Conservation (phyloP, 2,797 vertebrate genomes). For the Parauchenoglanis punctatus region DNA sequence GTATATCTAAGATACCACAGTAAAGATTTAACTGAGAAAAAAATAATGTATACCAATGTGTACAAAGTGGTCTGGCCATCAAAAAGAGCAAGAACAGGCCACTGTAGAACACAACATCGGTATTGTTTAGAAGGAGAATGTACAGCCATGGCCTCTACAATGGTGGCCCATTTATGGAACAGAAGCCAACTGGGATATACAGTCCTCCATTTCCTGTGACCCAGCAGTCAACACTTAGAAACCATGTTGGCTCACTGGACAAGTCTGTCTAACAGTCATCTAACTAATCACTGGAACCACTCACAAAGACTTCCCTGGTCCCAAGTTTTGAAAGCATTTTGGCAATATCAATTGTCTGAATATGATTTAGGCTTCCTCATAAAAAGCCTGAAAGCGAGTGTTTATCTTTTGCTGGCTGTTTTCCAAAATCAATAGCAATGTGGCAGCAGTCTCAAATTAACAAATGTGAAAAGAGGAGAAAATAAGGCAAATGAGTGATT, state of each 20-base stretch:
- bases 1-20: slow-evolving; percentile 31
- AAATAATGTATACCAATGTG: not conserved
- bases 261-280: slow-evolving; percentile 37
- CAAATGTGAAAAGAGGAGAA: slow-evolving; percentile 21
- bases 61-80: slow-evolving; percentile 36
- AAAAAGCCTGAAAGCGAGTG: slow-evolving; percentile 41
- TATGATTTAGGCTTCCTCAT: slow-evolving; percentile 53
- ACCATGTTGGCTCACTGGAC: slow-evolving; percentile 26
- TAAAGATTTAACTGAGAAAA: slow-evolving; percentile 19
- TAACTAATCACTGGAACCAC: slow-evolving; percentile 25
- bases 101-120: slow-evolving; percentile 20
- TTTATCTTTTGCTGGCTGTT: slow-evolving; percentile 54
- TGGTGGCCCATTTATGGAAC: slow-evolving; percentile 41
- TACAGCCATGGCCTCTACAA: slow-evolving; percentile 25
- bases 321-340: slow-evolving; percentile 30
- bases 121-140: slow-evolving; percentile 47
- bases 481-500: slow-evolving; percentile 28
- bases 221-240: slow-evolving; percentile 38
- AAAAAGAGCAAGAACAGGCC: slow-evolving; percentile 28
- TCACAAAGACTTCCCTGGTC: slow-evolving; percentile 18
- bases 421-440: slow-evolving; percentile 50
- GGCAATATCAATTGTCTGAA: slow-evolving; percentile 44
- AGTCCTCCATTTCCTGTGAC: slow-evolving; percentile 55
- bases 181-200: slow-evolving; percentile 24
- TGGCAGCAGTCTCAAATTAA: slow-evolving; percentile 41